These are phyloP conservation scores for Nycticryphes semicollaris DNA, from an alignment of 2,113 vertebrate genomes.

Conservation along the genomic window DNA sequence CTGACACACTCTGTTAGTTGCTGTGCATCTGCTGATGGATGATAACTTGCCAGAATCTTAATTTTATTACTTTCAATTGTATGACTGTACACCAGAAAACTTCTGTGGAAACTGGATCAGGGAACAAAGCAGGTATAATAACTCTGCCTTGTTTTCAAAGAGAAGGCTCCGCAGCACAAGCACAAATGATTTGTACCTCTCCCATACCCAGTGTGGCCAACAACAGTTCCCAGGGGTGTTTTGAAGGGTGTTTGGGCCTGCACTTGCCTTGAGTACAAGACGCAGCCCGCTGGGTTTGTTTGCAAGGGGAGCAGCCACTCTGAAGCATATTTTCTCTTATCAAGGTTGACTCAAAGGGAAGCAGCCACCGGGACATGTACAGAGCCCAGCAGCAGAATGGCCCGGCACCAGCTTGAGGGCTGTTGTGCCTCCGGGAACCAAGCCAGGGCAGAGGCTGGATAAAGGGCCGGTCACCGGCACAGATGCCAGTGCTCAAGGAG, in stretches of 20 bases:
- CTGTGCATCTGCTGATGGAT: not conserved
- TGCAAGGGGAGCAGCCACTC: not conserved
- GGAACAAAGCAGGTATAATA: not conserved
- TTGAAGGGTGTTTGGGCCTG: not conserved
- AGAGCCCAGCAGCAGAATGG: slow-evolving; percentile 13
- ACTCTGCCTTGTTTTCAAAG: not conserved
- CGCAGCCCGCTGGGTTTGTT: not conserved
- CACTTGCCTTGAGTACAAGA: not conserved
- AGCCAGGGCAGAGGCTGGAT: slow-evolving; percentile 59
- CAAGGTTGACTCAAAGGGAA: slow-evolving; percentile 63
- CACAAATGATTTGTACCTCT: not conserved
- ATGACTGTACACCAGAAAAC: not conserved
- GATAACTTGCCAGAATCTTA: not conserved
- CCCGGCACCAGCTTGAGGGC: not conserved
- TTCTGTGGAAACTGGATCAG: not conserved
- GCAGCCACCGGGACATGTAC: not conserved
- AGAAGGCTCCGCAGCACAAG: not conserved
- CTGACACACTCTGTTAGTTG: not conserved
- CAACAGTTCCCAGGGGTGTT: not conserved
- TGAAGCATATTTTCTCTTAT: slow-evolving; percentile 37
- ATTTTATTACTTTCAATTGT: not conserved
- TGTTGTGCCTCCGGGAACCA: slow-evolving; percentile 9
- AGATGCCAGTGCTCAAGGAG: slow-evolving; percentile 62
- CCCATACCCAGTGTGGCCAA: not conserved
- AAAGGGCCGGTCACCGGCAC: slow-evolving; percentile 10